Conservation (phyloP, 2,797 vertebrate genomes). For the Leucoraja ocellata region DNA sequence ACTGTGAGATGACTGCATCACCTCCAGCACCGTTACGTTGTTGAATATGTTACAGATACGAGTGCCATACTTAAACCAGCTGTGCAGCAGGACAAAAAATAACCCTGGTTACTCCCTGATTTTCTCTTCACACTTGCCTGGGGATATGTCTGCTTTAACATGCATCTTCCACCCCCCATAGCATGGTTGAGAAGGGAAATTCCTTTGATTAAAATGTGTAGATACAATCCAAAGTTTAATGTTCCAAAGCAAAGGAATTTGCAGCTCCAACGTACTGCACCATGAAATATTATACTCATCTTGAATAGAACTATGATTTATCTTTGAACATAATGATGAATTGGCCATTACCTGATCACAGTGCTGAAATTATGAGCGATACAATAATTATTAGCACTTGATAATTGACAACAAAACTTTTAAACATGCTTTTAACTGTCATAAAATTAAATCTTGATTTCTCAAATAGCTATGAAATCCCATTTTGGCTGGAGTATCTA, state of each 20-base stretch:
- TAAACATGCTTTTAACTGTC: not conserved
- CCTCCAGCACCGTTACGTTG: too few species aligned
- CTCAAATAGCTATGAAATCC: constrained; percentile 8
- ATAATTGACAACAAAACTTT: not conserved
- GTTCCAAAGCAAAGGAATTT: not conserved
- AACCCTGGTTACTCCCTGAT: not conserved
- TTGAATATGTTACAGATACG: not conserved
- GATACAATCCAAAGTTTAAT: not conserved
- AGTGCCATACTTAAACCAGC: not conserved
- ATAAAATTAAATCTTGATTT: constrained; percentile 1
- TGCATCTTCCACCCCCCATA: not conserved
- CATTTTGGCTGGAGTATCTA: not conserved
- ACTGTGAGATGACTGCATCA: too few species aligned
- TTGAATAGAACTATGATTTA: not conserved
- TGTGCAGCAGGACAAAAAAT: not conserved
- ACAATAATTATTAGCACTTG: not conserved
- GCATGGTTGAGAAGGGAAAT: not conserved
- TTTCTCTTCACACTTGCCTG: not conserved
- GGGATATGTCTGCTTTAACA: not conserved
- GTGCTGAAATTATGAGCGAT: not conserved
- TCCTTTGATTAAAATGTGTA: not conserved
- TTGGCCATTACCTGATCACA: not conserved
- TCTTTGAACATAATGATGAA: not conserved
- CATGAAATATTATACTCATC: not conserved
- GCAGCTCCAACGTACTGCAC: not conserved